phyloP scores from a whole-genome alignment of 2,888 invertebrate genomes.

The Criorhina ranunculi region DNA sequence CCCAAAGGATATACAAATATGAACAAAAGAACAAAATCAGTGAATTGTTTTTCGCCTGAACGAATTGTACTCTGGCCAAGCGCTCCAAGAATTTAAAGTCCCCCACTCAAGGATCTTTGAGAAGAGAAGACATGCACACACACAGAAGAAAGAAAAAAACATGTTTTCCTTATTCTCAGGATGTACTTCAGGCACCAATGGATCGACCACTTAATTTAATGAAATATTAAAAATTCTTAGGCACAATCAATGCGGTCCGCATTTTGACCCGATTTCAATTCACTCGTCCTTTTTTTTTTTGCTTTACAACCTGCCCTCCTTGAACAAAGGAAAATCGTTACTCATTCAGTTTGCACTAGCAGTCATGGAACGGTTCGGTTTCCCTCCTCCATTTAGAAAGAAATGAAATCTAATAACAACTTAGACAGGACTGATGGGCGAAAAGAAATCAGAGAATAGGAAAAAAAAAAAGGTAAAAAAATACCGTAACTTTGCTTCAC shows the following conservation, averaged over 20 bases:
- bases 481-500: slow-evolving; percentile 60
- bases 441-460: slow-evolving; percentile 40
- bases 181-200: slow-evolving; percentile 17
- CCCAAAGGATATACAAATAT: slow-evolving; percentile 48
- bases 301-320: slow-evolving; percentile 7
- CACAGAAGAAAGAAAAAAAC: neutral
- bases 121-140: neutral
- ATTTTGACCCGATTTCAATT: slow-evolving; percentile 73
- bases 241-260: slow-evolving; percentile 73
- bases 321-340: slow-evolving; percentile 67
- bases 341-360: slow-evolving; percentile 65
- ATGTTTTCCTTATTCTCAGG: slow-evolving; percentile 18
- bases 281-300: slow-evolving; percentile 19
- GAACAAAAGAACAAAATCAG: slow-evolving; percentile 53
- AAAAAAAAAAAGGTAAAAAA: slow-evolving; percentile 42
- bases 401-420: slow-evolving; percentile 75
- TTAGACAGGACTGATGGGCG: slow-evolving; percentile 66
- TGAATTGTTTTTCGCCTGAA: slow-evolving; percentile 42
- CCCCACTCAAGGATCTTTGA: slow-evolving; percentile 5
- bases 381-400: slow-evolving; percentile 23
- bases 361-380: neutral
- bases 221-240: slow-evolving; percentile 84
- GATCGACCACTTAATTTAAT: slow-evolving; percentile 83
- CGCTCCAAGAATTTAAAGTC: slow-evolving; percentile 37
- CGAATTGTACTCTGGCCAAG: slow-evolving; percentile 18